Evolutionary conservation across 2,113 vertebrate genomes (phyloP).

Genomic region (Capreolus pygargus): DNA sequence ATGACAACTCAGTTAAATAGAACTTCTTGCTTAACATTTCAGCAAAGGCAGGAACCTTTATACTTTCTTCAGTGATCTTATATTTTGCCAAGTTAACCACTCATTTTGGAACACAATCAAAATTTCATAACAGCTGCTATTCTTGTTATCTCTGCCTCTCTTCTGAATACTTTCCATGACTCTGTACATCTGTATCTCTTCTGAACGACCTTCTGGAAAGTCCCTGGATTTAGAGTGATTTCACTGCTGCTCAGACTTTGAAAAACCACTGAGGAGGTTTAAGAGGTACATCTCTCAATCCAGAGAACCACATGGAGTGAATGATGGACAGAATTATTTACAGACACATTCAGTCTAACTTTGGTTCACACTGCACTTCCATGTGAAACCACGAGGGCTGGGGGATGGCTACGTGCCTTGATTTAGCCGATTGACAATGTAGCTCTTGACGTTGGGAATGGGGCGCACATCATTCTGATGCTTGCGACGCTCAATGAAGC

Average conservation of each 20-base stretch:
- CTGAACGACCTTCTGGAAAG: background rate
- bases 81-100: background rate
- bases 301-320: conserved; percentile 47
- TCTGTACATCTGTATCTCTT: background rate
- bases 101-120: conserved; percentile 58
- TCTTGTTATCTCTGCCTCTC: background rate
- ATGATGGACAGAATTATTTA: conserved; percentile 53
- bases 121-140: conserved; percentile 18
- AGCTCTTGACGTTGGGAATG: conserved; percentile 90
- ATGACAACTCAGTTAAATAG: conserved; percentile 55
- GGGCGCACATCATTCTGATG: conserved; percentile 94
- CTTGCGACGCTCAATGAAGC: conserved; percentile 93
- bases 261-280: background rate
- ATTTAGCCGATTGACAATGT: conserved; percentile 84
- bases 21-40: conserved; percentile 65
- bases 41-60: conserved; percentile 28
- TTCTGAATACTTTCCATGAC: background rate
- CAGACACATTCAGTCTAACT: conserved; percentile 53
- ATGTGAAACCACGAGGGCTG: background rate
- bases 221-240: conserved; percentile 5
- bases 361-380: conserved; percentile 49
- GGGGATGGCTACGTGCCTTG: conserved; percentile 74
- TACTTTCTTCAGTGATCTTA: conserved; percentile 33
- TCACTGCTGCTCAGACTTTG: conserved; percentile 32
- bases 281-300: conserved; percentile 2